Evolutionary conservation across 2,888 invertebrate genomes (phyloP).

Genomic region (Scaptomyza caliginosa): DNA sequence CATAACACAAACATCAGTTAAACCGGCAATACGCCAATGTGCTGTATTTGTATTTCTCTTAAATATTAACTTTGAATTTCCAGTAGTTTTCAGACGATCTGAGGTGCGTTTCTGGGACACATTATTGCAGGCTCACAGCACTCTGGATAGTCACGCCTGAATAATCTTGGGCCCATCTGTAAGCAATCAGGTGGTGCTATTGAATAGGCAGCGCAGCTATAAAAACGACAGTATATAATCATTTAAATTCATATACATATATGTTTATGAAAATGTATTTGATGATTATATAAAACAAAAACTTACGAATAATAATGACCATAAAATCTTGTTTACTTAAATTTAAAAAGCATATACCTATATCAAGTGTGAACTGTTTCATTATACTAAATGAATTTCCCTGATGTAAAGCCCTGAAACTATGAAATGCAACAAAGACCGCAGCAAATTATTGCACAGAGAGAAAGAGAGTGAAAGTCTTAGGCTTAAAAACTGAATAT

Average conservation of each 20-base stretch:
- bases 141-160: constrained; percentile 48
- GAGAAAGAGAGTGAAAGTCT: constrained; percentile 16
- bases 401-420: no score
- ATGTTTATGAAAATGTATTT: no score
- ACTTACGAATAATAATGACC: no score
- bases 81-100: no score
- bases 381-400: no score
- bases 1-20: not conserved
- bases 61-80: no score
- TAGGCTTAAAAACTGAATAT: constrained; percentile 76
- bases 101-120: not conserved
- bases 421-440: no score
- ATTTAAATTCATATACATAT: not conserved
- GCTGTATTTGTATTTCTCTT: not conserved
- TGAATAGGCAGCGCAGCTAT: constrained; percentile 52
- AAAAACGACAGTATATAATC: not conserved
- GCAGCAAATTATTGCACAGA: constrained; percentile 53
- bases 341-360: no score
- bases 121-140: constrained; percentile 47
- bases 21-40: not conserved
- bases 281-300: no score
- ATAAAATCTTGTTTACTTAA: no score
- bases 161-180: constrained; percentile 16
- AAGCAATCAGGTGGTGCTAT: constrained; percentile 14
- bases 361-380: no score